phyloP scores from a whole-genome alignment of 30 jellyfish, hydroid and myxozoan genomes.

The Clytia hemisphaerica region DNA sequence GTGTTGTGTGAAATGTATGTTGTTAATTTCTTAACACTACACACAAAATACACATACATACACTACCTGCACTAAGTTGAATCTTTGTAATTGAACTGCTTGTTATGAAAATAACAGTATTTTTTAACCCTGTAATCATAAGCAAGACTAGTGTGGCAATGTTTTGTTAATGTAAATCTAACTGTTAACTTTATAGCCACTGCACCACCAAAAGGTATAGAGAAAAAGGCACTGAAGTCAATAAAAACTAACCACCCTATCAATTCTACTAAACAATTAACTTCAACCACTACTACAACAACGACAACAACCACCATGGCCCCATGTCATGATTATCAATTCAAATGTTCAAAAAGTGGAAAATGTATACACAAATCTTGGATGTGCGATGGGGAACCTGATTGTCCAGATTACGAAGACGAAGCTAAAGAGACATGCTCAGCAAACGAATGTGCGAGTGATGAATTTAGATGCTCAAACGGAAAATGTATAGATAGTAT shows the following conservation, averaged over 20 bases:
- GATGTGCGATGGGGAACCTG: constrained; percentile 86
- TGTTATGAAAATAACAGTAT: neutral
- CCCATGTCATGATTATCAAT: constrained; percentile 28
- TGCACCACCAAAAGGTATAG: neutral
- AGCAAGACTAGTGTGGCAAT: too few species aligned
- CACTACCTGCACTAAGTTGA: too few species aligned
- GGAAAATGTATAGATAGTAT: constrained; percentile 53
- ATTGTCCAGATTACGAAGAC: constrained; percentile 76
- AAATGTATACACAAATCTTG: constrained; percentile 54
- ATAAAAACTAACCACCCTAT: constrained; percentile 8
- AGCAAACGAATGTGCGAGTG: constrained; percentile 29
- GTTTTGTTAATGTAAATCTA: too few species aligned
- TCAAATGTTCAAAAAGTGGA: constrained; percentile 26
- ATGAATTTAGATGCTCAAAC: constrained; percentile 68
- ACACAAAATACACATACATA: too few species aligned
- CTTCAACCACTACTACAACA: constrained; percentile 30
- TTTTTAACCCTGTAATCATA: neutral
- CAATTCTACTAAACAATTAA: constrained; percentile 1
- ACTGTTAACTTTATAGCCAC: constrained; percentile 1
- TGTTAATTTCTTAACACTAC: too few species aligned
- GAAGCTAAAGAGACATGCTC: constrained; percentile 47
- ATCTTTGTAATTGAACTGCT: too few species aligned
- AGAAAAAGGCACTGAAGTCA: neutral
- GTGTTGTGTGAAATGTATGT: too few species aligned
- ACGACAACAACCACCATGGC: constrained; percentile 38